Base-by-base conservation (phyloP, 2,113 vertebrate genomes). In the Chauna torquata region DNA sequence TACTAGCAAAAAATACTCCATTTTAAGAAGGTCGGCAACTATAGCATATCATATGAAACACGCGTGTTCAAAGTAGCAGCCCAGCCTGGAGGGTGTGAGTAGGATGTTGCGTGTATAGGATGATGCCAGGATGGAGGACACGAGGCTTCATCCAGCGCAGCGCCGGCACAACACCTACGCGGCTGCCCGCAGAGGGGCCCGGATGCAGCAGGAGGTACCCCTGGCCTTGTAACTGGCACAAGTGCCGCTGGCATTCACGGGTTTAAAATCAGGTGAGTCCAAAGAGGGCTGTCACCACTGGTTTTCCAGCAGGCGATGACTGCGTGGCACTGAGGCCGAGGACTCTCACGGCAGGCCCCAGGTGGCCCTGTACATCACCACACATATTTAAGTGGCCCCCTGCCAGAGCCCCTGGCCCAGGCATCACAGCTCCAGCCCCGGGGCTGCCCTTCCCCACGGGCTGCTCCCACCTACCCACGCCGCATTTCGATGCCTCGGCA, bases 331-430 rank as follows among this genome's bases (percentile, higher is more conserved):
- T 57, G n/a, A 40, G 44, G 19, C 44, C 44, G 16, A 86, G 36
- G 57, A 52, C 8, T 81, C 28, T 79, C 64, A 28, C 2, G 7
- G 30, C 34, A 76, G 59, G 22, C 34, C 80, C 30, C 36, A 6
- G 9, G 16, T 30, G 78, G 49, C 27, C 10, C 36, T 28, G 24
- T 10, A 4, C 12, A 40, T 30, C 3, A 2, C 36, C 50, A 57
- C 45, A 28, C 2, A 0, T 34, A 52, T 52, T 24, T n/a, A 54
- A 0, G 0, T 7, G 55, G 11, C 17, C 38, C 19, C 58, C 59
- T 49, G 49, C 15, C 2, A 6, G 52, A 42, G 47, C 8, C 1
- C 22, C 30, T 34, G 61, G 25, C 25, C 4, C 34, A 11, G 40
- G 16, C 2, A 2, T 16, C 50, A 22, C 58, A 64, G 30, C 36